phyloP scores from a whole-genome alignment of 2,888 invertebrate genomes.

The Glyphotaelius pellucidus region DNA sequence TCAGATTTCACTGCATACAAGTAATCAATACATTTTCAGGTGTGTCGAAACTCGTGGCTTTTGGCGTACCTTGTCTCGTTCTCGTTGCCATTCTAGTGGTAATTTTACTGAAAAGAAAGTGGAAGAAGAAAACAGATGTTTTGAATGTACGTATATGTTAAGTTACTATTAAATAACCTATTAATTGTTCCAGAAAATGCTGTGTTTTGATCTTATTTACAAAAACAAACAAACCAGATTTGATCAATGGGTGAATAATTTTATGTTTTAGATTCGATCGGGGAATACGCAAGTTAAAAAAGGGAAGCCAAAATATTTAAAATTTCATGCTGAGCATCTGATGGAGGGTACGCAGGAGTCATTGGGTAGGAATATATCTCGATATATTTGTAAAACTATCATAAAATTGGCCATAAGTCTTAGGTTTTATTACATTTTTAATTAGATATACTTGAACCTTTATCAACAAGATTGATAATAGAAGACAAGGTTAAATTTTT shows the following conservation, averaged over 20 bases:
- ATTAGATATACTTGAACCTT: background rate
- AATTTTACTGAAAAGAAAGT: constrained; percentile 37
- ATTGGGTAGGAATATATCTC: constrained; percentile 53
- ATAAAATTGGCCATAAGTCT: background rate
- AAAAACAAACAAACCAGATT: background rate
- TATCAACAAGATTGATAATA: background rate
- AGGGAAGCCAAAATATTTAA: constrained; percentile 54
- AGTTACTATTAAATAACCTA: background rate
- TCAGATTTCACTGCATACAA: background rate
- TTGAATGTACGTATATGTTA: background rate
- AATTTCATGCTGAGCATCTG: constrained; percentile 59
- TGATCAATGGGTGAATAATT: background rate
- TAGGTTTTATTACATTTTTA: background rate
- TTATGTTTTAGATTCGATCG: background rate
- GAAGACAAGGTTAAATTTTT: background rate
- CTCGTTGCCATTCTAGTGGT: background rate
- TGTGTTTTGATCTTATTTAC: background rate
- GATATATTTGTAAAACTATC: background rate
- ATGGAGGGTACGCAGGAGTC: constrained; percentile 63
- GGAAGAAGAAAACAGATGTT: constrained; percentile 37
- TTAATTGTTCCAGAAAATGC: background rate
- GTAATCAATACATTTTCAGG: constrained; percentile 24
- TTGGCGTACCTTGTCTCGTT: constrained; percentile 1
- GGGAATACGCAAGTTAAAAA: background rate
- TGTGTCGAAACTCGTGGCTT: background rate